A percentile compares a stretch with the other conserved stretches of the same genome.
These are phyloP conservation scores for Brachystomella parvula DNA, from an alignment of 1,140 invertebrate species.

Conservation along the genomic window DNA sequence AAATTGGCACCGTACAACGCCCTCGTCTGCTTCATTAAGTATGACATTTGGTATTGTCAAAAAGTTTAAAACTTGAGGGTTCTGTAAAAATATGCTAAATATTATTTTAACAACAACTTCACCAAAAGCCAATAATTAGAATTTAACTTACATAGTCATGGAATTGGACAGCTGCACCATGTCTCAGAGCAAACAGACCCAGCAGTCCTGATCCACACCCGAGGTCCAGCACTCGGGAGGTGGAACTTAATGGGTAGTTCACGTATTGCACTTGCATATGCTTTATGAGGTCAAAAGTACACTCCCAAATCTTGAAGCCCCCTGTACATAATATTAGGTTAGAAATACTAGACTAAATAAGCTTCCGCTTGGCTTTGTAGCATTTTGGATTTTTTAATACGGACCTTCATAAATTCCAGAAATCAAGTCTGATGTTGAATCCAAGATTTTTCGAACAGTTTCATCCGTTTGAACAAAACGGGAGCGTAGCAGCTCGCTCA, in stretches of 20 bases:
- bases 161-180: constrained; percentile 64
- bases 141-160: constrained; percentile 76
- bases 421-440: constrained; percentile 39
- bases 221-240: constrained; percentile 61
- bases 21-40: constrained; percentile 53
- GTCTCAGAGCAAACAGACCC: constrained; percentile 60
- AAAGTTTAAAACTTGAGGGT: constrained; percentile 61
- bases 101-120: neutral
- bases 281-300: constrained; percentile 63
- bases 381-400: neutral
- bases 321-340: constrained; percentile 48
- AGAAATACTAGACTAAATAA: neutral
- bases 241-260: constrained; percentile 43
- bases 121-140: constrained; percentile 5
- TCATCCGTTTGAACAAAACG: constrained; percentile 7
- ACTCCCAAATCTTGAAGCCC: constrained; percentile 83
- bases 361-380: too few species aligned
- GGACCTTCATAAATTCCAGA: constrained; percentile 42
- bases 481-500: neutral
- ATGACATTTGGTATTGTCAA: constrained; percentile 70
- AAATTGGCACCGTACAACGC: constrained; percentile 52
- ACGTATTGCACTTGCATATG: constrained; percentile 49
- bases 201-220: constrained; percentile 78
- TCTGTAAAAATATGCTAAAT: constrained; percentile 48
- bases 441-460: constrained; percentile 19